phyloP scores from a whole-genome alignment of 2,888 invertebrate genomes.

The Julus scanicus region DNA sequence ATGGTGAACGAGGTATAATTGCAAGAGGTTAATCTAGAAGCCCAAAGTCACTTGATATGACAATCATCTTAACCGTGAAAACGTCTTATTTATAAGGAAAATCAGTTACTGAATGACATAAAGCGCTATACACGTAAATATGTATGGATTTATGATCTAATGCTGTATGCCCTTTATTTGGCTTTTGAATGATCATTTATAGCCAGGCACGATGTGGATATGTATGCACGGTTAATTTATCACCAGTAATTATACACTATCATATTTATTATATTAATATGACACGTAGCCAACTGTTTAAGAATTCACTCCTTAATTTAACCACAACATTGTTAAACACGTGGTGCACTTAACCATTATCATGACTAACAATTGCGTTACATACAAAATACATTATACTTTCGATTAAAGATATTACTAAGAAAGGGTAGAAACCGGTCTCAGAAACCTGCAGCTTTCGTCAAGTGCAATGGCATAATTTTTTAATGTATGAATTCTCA shows the following conservation, averaged over 20 bases:
- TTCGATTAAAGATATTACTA: not conserved
- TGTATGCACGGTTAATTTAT: not conserved
- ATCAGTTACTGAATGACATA: too few relatives aligned
- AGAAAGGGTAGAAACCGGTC: not conserved
- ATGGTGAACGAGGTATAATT: too few relatives aligned
- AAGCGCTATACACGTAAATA: too few relatives aligned
- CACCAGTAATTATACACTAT: not conserved
- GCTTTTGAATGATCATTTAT: too few relatives aligned
- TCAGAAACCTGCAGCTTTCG: not conserved
- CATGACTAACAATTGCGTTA: not conserved
- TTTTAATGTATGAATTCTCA: not conserved
- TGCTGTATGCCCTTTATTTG: too few relatives aligned
- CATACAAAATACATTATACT: slow-evolving; percentile 11
- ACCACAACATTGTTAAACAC: not conserved
- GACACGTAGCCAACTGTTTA: not conserved
- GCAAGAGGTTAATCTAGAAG: too few relatives aligned
- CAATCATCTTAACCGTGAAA: too few relatives aligned
- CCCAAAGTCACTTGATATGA: too few relatives aligned
- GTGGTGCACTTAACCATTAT: not conserved
- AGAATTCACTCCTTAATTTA: slow-evolving; percentile 1
- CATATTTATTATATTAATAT: not conserved
- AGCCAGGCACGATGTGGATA: too few relatives aligned
- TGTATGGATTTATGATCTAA: too few relatives aligned
- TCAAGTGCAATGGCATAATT: not conserved
- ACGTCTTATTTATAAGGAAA: too few relatives aligned